Conservation (phyloP, 1,140 invertebrate genomes). For the Drosophila santomea region DNA sequence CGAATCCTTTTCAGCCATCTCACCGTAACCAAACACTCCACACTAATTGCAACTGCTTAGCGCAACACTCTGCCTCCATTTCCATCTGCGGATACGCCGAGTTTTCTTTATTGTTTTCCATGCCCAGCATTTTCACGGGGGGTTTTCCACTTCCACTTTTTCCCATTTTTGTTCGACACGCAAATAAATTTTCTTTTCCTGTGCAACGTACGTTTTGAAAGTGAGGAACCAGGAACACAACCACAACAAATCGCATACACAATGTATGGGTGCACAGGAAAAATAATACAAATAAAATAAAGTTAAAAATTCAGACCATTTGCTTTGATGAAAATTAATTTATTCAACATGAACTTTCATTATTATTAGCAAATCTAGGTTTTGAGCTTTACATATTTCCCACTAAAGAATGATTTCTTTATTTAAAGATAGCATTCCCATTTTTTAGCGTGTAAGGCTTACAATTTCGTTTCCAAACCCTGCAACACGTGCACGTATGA, state of each 20-base stretch:
- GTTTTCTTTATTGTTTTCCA: conserved; percentile 59
- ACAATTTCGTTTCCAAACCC: conserved; percentile 23
- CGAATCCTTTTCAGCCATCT: conserved; percentile 45
- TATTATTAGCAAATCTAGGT: too few relatives aligned
- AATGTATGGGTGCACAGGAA: conserved; percentile 3
- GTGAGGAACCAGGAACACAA: conserved; percentile 28
- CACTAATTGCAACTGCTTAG: conserved; percentile 71
- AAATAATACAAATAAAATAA: background rate
- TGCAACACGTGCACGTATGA: conserved; percentile 48
- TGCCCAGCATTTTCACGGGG: conserved; percentile 56
- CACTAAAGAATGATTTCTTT: too few relatives aligned
- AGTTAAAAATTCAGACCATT: background rate
- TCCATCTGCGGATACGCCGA: conserved; percentile 5
- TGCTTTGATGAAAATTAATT: too few relatives aligned
- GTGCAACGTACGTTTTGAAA: conserved; percentile 16
- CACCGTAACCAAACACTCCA: conserved; percentile 38
- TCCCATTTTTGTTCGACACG: conserved; percentile 49
- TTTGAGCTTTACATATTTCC: too few relatives aligned
- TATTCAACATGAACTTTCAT: too few relatives aligned
- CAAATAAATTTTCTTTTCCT: conserved; percentile 74
- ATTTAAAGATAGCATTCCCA: background rate
- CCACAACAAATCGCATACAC: conserved; percentile 29
- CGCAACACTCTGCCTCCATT: conserved; percentile 7
- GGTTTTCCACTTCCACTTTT: background rate
- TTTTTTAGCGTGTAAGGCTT: conserved; percentile 1